phyloP scores from a whole-genome alignment of 2,113 vertebrate species.

The Paraplagusia blochii region DNA sequence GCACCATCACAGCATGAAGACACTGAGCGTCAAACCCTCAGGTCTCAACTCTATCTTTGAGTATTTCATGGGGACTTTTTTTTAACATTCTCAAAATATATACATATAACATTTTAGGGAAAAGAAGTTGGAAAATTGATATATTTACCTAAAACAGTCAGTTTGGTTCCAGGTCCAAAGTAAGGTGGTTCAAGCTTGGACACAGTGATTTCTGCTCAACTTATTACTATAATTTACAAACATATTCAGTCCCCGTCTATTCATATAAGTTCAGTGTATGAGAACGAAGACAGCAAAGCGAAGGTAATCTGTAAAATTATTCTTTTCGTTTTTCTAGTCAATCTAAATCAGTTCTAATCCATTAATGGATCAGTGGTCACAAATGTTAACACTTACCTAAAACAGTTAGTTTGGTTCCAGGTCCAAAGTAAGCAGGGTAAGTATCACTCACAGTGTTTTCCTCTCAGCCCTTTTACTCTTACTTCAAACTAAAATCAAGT shows the following conservation, averaged over 20 bases:
- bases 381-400: slow-evolving; percentile 48
- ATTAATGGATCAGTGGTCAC: not conserved
- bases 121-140: no score
- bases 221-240: not conserved
- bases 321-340: not conserved
- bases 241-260: no score
- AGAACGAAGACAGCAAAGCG: not conserved
- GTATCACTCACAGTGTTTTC: no score
- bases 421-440: slow-evolving; percentile 18
- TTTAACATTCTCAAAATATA: no score
- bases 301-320: slow-evolving; percentile 4
- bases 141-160: slow-evolving; percentile 37
- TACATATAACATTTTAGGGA: no score
- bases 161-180: slow-evolving; percentile 55
- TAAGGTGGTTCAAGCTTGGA: slow-evolving; percentile 38
- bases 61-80: no score
- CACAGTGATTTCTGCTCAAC: slow-evolving; percentile 61
- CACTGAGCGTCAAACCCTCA: not conserved
- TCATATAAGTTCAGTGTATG: not conserved
- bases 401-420: slow-evolving; percentile 57
- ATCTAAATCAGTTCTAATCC: no score
- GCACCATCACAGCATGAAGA: not conserved
- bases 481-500: no score
- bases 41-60: slow-evolving; percentile 16
- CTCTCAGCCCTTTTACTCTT: no score